Evolutionary conservation across 2,888 invertebrate species (phyloP).

Genomic region (Lasiommata megera): DNA sequence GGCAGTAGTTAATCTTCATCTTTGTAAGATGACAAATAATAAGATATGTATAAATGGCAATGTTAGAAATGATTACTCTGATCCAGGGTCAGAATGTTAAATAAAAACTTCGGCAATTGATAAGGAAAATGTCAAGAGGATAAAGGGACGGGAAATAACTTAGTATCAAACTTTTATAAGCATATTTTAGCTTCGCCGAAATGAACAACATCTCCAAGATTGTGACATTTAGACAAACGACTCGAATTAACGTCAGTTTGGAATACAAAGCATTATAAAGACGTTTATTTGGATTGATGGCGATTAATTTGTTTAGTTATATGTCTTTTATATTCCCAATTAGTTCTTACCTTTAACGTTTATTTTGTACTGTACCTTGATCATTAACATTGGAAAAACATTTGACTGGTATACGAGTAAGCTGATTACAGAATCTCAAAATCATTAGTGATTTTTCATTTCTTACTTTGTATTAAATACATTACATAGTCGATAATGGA

Average conservation of each 20-base stretch:
- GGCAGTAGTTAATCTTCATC: too few species aligned
- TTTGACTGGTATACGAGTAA: too few species aligned
- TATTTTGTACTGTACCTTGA: neutral
- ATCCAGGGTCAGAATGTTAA: slow-evolving; percentile 41
- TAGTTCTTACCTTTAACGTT: neutral
- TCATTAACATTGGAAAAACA: too few species aligned
- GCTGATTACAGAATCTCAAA: too few species aligned
- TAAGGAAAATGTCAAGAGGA: slow-evolving; percentile 56
- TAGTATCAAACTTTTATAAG: slow-evolving; percentile 20
- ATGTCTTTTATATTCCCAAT: neutral
- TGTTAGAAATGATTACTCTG: slow-evolving; percentile 14
- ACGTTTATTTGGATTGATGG: slow-evolving; percentile 13
- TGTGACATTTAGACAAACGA: slow-evolving; percentile 24
- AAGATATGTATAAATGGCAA: slow-evolving; percentile 10
- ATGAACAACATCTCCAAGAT: slow-evolving; percentile 22
- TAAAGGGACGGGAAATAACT: slow-evolving; percentile 34
- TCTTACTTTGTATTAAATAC: too few species aligned
- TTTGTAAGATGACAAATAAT: too few species aligned
- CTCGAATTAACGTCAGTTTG: slow-evolving; percentile 20
- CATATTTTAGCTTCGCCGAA: slow-evolving; percentile 22
- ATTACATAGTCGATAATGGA: too few species aligned
- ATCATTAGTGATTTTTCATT: too few species aligned
- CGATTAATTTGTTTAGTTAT: slow-evolving; percentile 10
- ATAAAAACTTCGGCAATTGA: slow-evolving; percentile 49
- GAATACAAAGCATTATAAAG: slow-evolving; percentile 10